Conservation (phyloP, 2,797 vertebrate genomes). For the Hybognathus amarus region DNA sequence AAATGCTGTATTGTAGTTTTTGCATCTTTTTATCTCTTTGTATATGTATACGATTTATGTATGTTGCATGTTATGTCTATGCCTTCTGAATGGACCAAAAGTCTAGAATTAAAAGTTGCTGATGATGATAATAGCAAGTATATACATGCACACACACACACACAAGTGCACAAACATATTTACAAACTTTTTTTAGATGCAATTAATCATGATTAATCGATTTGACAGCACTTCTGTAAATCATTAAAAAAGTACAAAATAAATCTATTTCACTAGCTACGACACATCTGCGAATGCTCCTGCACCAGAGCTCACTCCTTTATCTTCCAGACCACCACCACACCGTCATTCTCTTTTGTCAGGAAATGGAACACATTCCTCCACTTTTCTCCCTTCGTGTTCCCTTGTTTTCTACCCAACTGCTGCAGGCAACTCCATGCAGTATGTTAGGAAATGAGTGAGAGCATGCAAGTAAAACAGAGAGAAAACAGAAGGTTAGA, state of each 20-base stretch:
- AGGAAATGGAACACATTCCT: slow-evolving; percentile 55
- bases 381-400: slow-evolving; percentile 34
- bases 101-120: too few species aligned
- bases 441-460: slow-evolving; percentile 47
- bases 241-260: background rate
- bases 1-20: too few species aligned
- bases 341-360: slow-evolving; percentile 41
- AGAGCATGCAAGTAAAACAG: slow-evolving; percentile 36
- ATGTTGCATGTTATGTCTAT: too few species aligned
- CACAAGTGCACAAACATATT: too few species aligned
- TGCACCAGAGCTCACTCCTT: slow-evolving; percentile 24
- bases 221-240: background rate
- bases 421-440: slow-evolving; percentile 42
- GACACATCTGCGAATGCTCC: slow-evolving; percentile 41
- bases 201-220: too few species aligned
- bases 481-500: slow-evolving; percentile 55
- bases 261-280: background rate
- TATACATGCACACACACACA: too few species aligned
- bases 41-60: too few species aligned
- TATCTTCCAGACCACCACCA: slow-evolving; percentile 43
- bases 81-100: too few species aligned
- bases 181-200: too few species aligned
- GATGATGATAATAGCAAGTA: too few species aligned
- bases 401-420: slow-evolving; percentile 25
- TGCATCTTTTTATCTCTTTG: too few species aligned